Evolutionary conservation across 2,113 vertebrate genomes (phyloP).

Genomic region (Ailurus styani): DNA sequence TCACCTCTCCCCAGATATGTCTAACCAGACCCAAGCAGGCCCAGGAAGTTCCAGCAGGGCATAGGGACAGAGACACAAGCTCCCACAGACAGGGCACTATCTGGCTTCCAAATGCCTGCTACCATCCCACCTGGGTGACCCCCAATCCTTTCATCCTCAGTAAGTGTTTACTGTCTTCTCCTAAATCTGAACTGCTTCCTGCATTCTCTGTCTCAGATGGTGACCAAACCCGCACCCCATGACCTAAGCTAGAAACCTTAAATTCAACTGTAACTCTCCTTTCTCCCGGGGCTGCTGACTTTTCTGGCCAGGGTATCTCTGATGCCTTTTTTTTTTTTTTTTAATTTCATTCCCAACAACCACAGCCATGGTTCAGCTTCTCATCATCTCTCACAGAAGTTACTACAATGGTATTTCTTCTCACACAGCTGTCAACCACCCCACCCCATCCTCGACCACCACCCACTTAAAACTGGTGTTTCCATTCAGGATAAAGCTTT

Average conservation of each 20-base stretch:
- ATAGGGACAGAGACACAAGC: background rate
- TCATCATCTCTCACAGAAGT: background rate
- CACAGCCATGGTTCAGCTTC: background rate
- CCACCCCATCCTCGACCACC: background rate
- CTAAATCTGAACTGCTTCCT: background rate
- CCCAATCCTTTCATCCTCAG: background rate
- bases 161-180: background rate
- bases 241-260: background rate
- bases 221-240: background rate
- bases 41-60: background rate
- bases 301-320: background rate
- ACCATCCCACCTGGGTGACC: background rate
- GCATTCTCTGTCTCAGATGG: background rate
- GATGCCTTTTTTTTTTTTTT: background rate
- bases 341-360: background rate
- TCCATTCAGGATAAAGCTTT: background rate
- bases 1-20: background rate
- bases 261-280: background rate
- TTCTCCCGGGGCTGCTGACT: background rate
- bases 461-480: background rate
- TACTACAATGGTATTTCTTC: background rate
- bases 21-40: rapidly evolving
- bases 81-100: background rate
- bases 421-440: background rate
- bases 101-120: background rate